Percentiles rank a stretch among this genome's conserved stretches.
phyloP scores from a whole-genome alignment of 2,797 vertebrate genomes.

The Pangasius larnaudii region DNA sequence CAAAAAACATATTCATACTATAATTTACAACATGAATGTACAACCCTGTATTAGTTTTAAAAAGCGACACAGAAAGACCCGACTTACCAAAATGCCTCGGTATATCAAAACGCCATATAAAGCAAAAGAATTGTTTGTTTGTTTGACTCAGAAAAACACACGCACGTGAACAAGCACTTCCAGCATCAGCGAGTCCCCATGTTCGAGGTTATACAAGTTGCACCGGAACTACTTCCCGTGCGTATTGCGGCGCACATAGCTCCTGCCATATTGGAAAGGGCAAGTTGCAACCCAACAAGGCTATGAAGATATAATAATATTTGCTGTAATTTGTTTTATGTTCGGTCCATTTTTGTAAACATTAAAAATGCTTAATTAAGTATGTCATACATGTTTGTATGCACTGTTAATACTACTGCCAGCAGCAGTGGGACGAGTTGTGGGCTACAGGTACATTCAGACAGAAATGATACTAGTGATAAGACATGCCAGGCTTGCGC shows the following conservation, averaged over 20 bases:
- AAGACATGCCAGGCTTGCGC: not conserved
- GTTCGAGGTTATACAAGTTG: not conserved
- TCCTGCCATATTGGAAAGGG: not conserved
- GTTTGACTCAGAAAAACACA: not conserved
- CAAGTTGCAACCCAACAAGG: not conserved
- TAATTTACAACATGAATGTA: not conserved
- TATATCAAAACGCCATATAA: not conserved
- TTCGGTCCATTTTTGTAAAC: not conserved
- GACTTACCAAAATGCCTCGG: not conserved
- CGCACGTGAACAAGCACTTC: not conserved
- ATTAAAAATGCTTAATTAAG: too few relatives aligned
- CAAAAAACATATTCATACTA: not conserved
- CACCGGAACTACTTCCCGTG: not conserved
- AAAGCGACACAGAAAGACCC: not conserved
- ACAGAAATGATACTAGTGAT: not conserved
- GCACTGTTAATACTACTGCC: not conserved
- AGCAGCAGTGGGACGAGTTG: not conserved
- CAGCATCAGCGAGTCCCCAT: not conserved
- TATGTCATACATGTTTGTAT: not conserved
- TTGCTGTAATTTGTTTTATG: not conserved
- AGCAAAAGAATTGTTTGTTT: not conserved
- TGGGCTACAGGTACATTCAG: not conserved
- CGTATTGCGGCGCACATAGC: fast-evolving
- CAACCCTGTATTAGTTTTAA: not conserved
- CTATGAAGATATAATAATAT: not conserved